phyloP scores from a whole-genome alignment of 2,113 vertebrate species.

The Thamnaconus septentrionalis region DNA sequence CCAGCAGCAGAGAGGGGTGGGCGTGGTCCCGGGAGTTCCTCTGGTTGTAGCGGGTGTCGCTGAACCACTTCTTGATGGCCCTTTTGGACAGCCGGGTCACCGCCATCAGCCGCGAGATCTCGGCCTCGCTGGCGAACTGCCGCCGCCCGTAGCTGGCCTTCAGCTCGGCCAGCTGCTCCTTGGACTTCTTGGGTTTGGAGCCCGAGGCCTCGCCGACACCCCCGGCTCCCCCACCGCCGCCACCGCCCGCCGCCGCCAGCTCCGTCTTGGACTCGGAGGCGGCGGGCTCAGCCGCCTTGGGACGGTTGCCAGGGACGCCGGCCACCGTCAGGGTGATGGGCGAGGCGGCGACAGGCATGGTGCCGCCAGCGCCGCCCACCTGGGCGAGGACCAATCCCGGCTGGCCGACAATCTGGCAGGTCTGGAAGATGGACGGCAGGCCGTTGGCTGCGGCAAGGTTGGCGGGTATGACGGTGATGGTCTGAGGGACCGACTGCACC shows the following conservation, averaged over 20 bases:
- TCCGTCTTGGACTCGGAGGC: conserved; percentile 62
- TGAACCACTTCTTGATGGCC: conserved; percentile 99
- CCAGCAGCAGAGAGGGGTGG: conserved; percentile 76
- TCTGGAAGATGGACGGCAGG: conserved; percentile 94
- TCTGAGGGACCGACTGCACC: conserved; percentile 91
- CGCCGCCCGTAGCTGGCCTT: conserved; percentile 93
- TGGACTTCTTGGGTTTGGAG: conserved; percentile 93
- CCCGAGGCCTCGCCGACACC: conserved; percentile 76
- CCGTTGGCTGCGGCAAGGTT: conserved; percentile 86
- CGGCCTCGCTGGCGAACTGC: conserved; percentile 90
- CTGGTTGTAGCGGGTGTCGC: conserved; percentile 97
- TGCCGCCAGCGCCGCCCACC: conserved; percentile 75
- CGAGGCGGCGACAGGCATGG: conserved; percentile 81
- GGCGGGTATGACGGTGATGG: conserved; percentile 95
- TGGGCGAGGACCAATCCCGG: conserved; percentile 93
- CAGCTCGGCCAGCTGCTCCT: conserved; percentile 92
- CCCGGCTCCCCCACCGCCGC: conserved; percentile 50
- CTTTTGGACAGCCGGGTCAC: conserved; percentile 92
- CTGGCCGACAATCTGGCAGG: conserved; percentile 96
- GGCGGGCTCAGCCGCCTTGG: conserved; percentile 51
- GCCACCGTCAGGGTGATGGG: conserved; percentile 91
- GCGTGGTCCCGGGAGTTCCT: conserved; percentile 94
- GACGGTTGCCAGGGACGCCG: conserved; percentile 82
- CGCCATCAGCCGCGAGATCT: conserved; percentile 93
- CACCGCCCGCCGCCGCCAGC: conserved; percentile 72